Evolutionary conservation across 1,140 invertebrate genomes (phyloP).

Genomic region (Drosophila trapezifrons): DNA sequence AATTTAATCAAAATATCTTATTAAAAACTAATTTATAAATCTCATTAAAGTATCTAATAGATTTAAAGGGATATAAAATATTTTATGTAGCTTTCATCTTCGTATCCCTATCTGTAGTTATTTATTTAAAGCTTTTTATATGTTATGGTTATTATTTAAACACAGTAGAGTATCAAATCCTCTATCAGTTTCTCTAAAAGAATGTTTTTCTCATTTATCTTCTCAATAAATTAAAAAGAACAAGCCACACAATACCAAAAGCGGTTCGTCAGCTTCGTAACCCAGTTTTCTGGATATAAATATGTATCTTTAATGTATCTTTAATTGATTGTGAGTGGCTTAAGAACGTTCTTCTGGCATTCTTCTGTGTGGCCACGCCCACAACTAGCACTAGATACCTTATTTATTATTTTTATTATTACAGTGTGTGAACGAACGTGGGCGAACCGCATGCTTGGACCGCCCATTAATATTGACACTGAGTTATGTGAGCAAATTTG

Average conservation of each 20-base stretch:
- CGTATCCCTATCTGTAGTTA: neutral
- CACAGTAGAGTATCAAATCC: neutral
- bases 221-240: constrained; percentile 4
- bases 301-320: constrained; percentile 48
- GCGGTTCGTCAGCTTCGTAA: constrained; percentile 56
- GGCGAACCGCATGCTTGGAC: constrained; percentile 29
- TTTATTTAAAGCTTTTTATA: neutral
- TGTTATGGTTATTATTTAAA: neutral
- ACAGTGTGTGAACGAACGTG: constrained; percentile 12
- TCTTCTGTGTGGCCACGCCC: constrained; percentile 49
- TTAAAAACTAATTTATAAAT: neutral
- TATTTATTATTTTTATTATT: constrained; percentile 21
- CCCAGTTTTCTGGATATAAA: constrained; percentile 49
- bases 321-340: constrained; percentile 67
- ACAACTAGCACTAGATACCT: constrained; percentile 36
- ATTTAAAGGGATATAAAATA: neutral
- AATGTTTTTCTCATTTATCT: constrained; percentile 1
- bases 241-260: constrained; percentile 14
- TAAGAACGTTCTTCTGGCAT: constrained; percentile 29
- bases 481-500: constrained; percentile 67
- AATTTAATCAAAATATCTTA: neutral
- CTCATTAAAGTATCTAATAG: neutral
- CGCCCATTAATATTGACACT: constrained; percentile 71
- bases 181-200: neutral
- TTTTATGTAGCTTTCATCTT: neutral